Base-by-base conservation (phyloP, 2,888 invertebrate genomes). In the Incurvaria masculella region DNA sequence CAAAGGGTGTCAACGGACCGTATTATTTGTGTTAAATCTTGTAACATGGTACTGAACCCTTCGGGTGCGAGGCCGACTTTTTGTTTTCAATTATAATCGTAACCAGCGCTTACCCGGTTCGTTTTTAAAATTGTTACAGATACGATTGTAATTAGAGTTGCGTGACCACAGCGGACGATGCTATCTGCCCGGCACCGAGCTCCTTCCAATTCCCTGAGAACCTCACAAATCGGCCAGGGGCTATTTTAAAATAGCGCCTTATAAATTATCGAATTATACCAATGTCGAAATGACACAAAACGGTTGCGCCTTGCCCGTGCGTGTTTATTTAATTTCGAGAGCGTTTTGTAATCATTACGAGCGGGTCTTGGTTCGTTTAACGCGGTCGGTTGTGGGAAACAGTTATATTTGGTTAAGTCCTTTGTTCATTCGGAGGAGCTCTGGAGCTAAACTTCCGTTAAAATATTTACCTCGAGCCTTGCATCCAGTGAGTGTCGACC, bases 241-340 rank as follows among this genome's bases (percentile, higher is more conserved):
- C 41, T n/a, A 38, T 38, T 38, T 33, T 56, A 55, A 54, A 55
- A 46, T 49, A 43, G 38, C 53, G 56, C 62, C 63, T 72, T 68
- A 66, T 69, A 70, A 69, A 72, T 73, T 72, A 72, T 70, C 68
- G 67, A 71, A 72, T 72, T 72, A 72, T 64, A 64, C 64, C 57
- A 56, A 65, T 63, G 63, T 57, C 63, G 62, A 59, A 64, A 59
- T 62, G 65, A 21, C 18, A 47, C 33, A 14, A 26, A 16, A n/a
- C 39, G 17, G n/a, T 39, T 16, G 17, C n/a, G n/a, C 4, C n/a
- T 4, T 4, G 63, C 64, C 60, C 65, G 63, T 69, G 68, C 68
- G 69, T 73, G 72, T 70, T 73, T 72, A 72, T 72, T 73, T 72
- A 69, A 72, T 71, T 72, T 70, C 59, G 59, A 59, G 62, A 67